Evolutionary conservation across 2,888 invertebrate species (phyloP), one percentile per base, ranked within the genome.

Genomic region (Molanna angustata): DNA sequence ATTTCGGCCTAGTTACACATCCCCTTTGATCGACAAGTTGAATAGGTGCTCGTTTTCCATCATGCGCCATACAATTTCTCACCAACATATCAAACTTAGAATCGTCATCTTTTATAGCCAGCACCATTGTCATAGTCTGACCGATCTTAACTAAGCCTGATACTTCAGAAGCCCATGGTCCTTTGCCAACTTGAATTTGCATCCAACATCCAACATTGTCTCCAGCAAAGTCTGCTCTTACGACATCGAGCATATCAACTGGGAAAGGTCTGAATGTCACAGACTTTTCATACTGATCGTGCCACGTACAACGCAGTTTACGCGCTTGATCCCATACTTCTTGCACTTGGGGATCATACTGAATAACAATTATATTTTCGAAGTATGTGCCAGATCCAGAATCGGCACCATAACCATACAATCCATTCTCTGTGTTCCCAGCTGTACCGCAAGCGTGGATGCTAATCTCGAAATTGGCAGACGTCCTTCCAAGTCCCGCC

Each of bases 131-230:
- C 94, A 95, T 94, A 0, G 94, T 94, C 69, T 94, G 94, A 1
- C 94, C 94, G 51, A 94, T 94, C 73, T 94, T 94, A 0, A 94
- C 94, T 43, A 95, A 76, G 0, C 94, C 94, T 0, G 93, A 92
- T 1, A 94, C 94, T 72, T 94, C 94, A 0, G 93, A 92, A 7
- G 94, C 94, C 94, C 94, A 95, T 0, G 94, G 94, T 17, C 94
- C 93, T 67, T 92, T 93, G 33, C 93, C 94, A 2, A 93, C 92
- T 77, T 95, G 94, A 61, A 95, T 94, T 68, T 94, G 94, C 94
- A 95, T 94, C 94, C 94, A 95, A 72, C 94, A 94, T 14, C 94
- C 94, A 2, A 94, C 93, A 65, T 95, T 95, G 64, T 95, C 94
- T 1, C 94, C 94, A 52, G 94, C 93, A 62, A 95, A 95, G 64